phyloP scores from a whole-genome alignment of 2,888 invertebrate species.

The Oscheius sp. region DNA sequence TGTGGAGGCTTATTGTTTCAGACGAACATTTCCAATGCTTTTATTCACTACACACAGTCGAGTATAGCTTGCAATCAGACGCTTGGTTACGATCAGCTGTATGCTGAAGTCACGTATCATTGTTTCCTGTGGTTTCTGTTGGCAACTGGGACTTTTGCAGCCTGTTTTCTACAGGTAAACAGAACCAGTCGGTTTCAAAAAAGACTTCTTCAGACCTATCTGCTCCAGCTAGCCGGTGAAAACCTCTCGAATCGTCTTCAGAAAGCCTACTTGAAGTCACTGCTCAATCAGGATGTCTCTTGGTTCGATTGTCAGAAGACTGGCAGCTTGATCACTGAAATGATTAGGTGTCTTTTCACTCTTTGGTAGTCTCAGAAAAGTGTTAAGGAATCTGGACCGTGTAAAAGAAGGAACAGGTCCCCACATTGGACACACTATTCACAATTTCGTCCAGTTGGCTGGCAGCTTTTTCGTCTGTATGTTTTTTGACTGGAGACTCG shows the following conservation, averaged over 20 bases:
- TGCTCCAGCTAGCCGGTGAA: slow-evolving; percentile 9
- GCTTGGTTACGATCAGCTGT: not conserved
- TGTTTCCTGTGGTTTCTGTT: slow-evolving; percentile 7
- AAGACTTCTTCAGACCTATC: slow-evolving; percentile 16
- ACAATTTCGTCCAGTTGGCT: slow-evolving; percentile 37
- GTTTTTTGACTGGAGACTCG: slow-evolving; percentile 61
- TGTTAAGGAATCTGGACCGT: slow-evolving; percentile 64
- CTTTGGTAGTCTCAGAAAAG: not conserved
- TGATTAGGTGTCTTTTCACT: slow-evolving; percentile 40
- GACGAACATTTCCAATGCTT: not conserved
- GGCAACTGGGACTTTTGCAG: not conserved
- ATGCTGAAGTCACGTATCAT: not conserved
- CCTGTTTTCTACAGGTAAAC: not conserved
- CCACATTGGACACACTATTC: slow-evolving; percentile 63
- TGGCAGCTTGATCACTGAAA: slow-evolving; percentile 7
- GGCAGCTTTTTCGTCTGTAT: slow-evolving; percentile 58
- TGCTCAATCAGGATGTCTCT: slow-evolving; percentile 5
- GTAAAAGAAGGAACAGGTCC: slow-evolving; percentile 69
- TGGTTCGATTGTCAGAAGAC: slow-evolving; percentile 8
- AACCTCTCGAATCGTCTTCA: slow-evolving; percentile 3
- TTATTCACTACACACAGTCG: slow-evolving; percentile 35
- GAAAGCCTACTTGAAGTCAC: not conserved
- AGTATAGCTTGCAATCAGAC: not conserved
- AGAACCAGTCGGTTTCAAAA: not conserved
- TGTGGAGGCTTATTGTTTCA: not conserved